phyloP scores from a whole-genome alignment of 2,797 vertebrate genomes.

The Lepilemur ruficaudatus region DNA sequence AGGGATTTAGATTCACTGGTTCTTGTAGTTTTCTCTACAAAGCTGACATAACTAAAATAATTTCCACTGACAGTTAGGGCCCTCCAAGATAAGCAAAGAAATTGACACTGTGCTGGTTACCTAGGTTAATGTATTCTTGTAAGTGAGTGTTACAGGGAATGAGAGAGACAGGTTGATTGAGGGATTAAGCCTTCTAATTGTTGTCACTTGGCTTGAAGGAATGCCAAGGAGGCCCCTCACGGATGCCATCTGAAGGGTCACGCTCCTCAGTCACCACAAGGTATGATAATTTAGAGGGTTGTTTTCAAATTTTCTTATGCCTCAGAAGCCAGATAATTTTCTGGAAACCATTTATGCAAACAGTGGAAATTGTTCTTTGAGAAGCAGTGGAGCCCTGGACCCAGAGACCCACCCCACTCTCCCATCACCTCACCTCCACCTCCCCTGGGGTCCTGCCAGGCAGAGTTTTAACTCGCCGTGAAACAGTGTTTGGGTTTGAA shows the following conservation, averaged over 20 bases:
- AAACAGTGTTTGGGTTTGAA: slow-evolving; percentile 48
- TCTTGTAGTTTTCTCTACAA: background rate
- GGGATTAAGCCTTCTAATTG: background rate
- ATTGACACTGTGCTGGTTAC: background rate
- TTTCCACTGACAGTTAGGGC: background rate
- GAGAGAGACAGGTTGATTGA: background rate
- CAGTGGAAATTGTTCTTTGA: background rate
- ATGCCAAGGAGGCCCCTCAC: background rate
- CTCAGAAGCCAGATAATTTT: slow-evolving; percentile 2
- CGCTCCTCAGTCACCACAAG: background rate
- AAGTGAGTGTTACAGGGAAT: background rate
- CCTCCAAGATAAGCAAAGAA: background rate
- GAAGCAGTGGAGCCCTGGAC: background rate
- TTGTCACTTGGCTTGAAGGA: slow-evolving; percentile 30
- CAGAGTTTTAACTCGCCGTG: background rate
- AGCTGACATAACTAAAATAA: background rate
- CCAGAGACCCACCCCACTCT: background rate
- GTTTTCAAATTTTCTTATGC: slow-evolving; percentile 16
- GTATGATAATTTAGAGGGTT: background rate
- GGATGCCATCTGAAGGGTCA: background rate
- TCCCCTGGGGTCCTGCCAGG: background rate
- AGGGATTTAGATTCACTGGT: background rate
- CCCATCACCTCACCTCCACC: background rate
- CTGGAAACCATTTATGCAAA: background rate
- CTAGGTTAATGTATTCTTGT: background rate